Conservation (phyloP, 2,888 invertebrate genomes). For the Petrolisthes cinctipes region DNA sequence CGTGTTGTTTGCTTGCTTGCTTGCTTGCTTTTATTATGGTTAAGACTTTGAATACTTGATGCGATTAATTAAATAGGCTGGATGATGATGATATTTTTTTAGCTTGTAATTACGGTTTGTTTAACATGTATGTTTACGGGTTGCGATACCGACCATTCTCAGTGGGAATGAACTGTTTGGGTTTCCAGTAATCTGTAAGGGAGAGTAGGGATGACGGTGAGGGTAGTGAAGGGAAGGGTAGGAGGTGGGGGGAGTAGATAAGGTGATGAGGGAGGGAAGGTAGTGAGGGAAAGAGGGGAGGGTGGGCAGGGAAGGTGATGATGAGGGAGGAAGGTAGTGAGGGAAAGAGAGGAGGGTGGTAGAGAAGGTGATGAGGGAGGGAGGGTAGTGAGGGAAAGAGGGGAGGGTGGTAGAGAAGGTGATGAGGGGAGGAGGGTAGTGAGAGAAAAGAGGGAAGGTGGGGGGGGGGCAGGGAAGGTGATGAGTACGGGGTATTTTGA, state of each 20-base stretch:
- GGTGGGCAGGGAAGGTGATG: not conserved
- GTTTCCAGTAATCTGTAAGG: constrained; percentile 60
- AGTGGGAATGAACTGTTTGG: constrained; percentile 56
- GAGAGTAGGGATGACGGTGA: constrained; percentile 8
- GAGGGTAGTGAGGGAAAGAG: not conserved
- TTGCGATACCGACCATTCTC: constrained; percentile 44
- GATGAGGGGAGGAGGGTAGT: not conserved
- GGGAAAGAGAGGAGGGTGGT: not conserved
- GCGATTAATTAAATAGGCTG: not conserved
- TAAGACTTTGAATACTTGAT: too few relatives aligned
- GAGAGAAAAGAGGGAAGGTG: not conserved
- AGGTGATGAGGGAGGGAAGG: not conserved
- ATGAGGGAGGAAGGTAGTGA: not conserved
- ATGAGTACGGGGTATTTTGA: not conserved
- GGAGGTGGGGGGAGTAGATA: not conserved
- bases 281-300: not conserved
- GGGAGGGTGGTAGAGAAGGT: too few relatives aligned
- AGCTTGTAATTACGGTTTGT: too few relatives aligned
- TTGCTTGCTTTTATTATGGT: too few relatives aligned
- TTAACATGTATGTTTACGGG: not conserved
- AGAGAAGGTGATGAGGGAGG: not conserved
- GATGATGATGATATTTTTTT: not conserved
- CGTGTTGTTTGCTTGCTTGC: too few relatives aligned
- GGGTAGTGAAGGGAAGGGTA: not conserved
- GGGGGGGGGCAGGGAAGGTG: not conserved